Evolutionary conservation across 2,888 invertebrate genomes (phyloP).

Genomic region (Eilema griseolum): DNA sequence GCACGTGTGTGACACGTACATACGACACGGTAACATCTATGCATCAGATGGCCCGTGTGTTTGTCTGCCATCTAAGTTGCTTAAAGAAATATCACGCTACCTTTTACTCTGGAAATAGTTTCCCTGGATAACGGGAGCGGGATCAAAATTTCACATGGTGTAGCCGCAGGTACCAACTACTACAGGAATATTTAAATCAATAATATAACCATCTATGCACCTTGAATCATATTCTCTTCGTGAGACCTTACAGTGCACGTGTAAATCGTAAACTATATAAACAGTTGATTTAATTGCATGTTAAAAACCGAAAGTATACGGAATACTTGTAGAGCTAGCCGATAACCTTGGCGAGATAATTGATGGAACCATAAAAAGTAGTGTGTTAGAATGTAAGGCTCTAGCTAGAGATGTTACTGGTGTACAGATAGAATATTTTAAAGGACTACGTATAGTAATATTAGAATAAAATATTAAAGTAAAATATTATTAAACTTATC

Average conservation of each 20-base stretch:
- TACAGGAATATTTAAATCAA: background rate
- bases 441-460: background rate
- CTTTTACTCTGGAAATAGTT: too few species aligned
- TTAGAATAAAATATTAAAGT: too few species aligned
- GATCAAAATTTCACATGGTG: too few species aligned
- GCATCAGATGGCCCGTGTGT: too few species aligned
- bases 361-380: constrained; percentile 55
- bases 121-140: too few species aligned
- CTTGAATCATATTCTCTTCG: constrained; percentile 4
- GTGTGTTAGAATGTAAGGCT: constrained; percentile 50
- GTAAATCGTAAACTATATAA: constrained; percentile 10
- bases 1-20: too few species aligned
- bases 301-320: constrained; percentile 51
- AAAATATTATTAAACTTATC: too few species aligned
- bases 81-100: too few species aligned
- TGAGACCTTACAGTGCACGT: constrained; percentile 10
- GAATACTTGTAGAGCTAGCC: constrained; percentile 35
- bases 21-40: too few species aligned
- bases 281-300: constrained; percentile 29
- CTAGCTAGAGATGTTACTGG: constrained; percentile 22
- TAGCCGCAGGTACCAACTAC: too few species aligned
- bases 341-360: constrained; percentile 50
- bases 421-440: background rate
- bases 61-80: too few species aligned
- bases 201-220: background rate